phyloP scores from a whole-genome alignment of 2,888 invertebrate species.

The Ashinkailepas kermadecensis region DNA sequence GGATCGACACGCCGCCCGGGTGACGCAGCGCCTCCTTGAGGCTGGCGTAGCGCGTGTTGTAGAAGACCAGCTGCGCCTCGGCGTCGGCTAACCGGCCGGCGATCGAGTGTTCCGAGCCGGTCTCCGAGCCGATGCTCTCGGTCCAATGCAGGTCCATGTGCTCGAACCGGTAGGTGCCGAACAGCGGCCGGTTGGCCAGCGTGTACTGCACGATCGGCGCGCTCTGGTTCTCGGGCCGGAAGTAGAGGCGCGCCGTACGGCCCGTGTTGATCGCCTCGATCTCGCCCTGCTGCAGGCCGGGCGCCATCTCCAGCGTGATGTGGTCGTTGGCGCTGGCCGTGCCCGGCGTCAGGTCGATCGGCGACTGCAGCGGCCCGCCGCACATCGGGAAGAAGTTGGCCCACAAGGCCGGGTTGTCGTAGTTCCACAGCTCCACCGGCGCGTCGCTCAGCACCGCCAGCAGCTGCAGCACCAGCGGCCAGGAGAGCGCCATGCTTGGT shows the following conservation, averaged over 20 bases:
- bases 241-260: background rate
- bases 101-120: background rate
- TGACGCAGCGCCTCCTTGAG: background rate
- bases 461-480: background rate
- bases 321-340: background rate
- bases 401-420: background rate
- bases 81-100: background rate
- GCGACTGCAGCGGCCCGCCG: background rate
- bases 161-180: background rate
- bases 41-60: background rate
- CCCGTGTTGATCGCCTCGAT: background rate
- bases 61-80: slow-evolving; percentile 3
- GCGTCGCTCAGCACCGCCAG: background rate
- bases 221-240: background rate
- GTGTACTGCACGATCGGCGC: background rate
- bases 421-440: background rate
- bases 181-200: background rate
- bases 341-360: background rate
- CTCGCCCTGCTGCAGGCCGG: background rate
- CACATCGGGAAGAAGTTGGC: background rate
- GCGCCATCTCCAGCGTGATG: background rate
- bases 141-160: background rate
- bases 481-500: background rate
- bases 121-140: background rate
- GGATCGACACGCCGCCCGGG: background rate